Evolutionary conservation across 2,888 invertebrate genomes (phyloP).

Genomic region (Melipona beecheii): DNA sequence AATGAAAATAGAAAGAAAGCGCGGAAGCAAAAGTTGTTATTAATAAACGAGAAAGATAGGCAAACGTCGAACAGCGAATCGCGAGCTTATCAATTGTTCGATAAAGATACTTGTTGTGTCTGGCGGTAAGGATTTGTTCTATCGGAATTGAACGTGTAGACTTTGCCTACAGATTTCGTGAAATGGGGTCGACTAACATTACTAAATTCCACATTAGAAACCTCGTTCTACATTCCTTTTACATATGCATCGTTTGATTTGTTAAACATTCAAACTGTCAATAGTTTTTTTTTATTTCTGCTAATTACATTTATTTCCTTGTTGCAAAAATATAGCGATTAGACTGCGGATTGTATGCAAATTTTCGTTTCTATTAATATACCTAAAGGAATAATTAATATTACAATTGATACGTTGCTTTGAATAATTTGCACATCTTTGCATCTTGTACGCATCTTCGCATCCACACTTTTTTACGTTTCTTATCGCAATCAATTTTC

Average conservation of each 20-base stretch:
- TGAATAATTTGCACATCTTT: too few relatives aligned
- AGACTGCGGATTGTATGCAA: neutral
- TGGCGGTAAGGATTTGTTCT: conserved; percentile 41
- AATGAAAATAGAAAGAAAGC: too few relatives aligned
- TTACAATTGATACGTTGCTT: neutral
- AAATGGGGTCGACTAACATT: conserved; percentile 62
- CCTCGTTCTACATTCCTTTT: conserved; percentile 16
- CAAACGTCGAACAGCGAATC: conserved; percentile 16
- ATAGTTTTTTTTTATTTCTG: neutral
- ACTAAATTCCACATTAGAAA: conserved; percentile 35
- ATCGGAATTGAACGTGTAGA: conserved; percentile 42
- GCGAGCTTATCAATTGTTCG: conserved; percentile 47
- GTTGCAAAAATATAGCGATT: neutral
- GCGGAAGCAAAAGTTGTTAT: conserved; percentile 12
- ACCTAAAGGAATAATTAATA: neutral
- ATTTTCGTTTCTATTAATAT: neutral
- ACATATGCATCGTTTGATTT: too few relatives aligned
- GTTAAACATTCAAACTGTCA: neutral
- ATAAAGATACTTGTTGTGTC: conserved; percentile 68
- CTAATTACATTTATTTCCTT: neutral
- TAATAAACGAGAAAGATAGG: conserved; percentile 13
- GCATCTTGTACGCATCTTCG: too few relatives aligned
- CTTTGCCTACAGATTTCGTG: conserved; percentile 46
- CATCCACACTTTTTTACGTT: too few relatives aligned
- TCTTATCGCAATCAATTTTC: too few relatives aligned